phyloP scores from a whole-genome alignment of 2,113 vertebrate genomes.

The Pteronura brasiliensis region DNA sequence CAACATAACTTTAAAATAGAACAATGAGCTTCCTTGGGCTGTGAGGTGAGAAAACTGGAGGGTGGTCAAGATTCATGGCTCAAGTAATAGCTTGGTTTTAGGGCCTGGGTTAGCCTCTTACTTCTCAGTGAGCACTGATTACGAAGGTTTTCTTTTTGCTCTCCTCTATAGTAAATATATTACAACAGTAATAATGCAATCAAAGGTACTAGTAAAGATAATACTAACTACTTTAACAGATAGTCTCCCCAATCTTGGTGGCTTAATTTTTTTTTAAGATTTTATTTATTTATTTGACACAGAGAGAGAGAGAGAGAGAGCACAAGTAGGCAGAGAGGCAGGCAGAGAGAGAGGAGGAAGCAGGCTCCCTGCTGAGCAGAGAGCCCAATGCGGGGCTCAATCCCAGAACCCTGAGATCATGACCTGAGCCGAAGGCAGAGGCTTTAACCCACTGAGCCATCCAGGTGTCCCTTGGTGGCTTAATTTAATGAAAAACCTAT shows the following conservation, averaged over 20 bases:
- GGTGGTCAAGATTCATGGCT: background rate
- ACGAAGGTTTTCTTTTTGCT: background rate
- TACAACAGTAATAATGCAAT: background rate
- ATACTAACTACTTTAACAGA: background rate
- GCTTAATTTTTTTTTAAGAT: background rate
- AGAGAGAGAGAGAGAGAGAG: too few species aligned
- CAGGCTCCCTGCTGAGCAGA: too few species aligned
- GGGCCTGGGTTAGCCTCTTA: background rate
- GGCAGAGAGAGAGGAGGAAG: too few species aligned
- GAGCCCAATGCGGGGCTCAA: too few species aligned
- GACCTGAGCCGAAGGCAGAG: too few species aligned
- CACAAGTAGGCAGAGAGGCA: too few species aligned
- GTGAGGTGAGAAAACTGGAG: background rate
- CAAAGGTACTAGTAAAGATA: background rate
- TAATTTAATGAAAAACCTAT: background rate
- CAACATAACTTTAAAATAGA: background rate
- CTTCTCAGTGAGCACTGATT: background rate
- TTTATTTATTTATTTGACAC: too few species aligned
- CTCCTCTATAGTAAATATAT: background rate
- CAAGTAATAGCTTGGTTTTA: background rate
- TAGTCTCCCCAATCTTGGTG: background rate
- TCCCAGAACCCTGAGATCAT: too few species aligned
- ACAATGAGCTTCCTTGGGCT: background rate
- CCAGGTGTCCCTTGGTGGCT: background rate
- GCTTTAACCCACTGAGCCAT: too few species aligned